phyloP scores from a whole-genome alignment of 2,888 invertebrate genomes.

The Eupithecia pulchellata region DNA sequence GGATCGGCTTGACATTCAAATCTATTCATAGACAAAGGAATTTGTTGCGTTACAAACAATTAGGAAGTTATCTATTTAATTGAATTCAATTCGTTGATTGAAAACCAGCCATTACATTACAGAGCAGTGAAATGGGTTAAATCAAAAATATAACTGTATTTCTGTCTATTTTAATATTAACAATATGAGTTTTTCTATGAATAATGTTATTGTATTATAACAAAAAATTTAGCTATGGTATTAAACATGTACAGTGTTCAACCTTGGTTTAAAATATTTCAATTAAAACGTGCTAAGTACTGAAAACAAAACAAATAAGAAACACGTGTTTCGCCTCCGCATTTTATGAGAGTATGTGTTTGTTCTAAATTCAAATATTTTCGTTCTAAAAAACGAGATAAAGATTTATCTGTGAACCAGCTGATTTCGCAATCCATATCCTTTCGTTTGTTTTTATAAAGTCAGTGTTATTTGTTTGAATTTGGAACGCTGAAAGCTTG shows the following conservation, averaged over 20 bases:
- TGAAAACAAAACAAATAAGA: constrained; percentile 20
- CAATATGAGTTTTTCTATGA: too few relatives aligned
- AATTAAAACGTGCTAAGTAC: background rate
- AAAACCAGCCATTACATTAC: too few relatives aligned
- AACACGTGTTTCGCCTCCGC: constrained; percentile 31
- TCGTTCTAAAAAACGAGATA: constrained; percentile 16
- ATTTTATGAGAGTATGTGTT: constrained; percentile 19
- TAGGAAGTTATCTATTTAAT: too few relatives aligned
- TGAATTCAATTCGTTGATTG: too few relatives aligned
- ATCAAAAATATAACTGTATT: too few relatives aligned
- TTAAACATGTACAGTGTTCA: background rate
- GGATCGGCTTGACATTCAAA: background rate
- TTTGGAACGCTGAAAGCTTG: background rate
- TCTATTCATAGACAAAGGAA: background rate
- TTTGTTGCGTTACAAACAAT: too few relatives aligned
- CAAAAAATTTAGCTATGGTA: too few relatives aligned
- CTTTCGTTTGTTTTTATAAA: constrained; percentile 31
- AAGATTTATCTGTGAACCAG: constrained; percentile 23
- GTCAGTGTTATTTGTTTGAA: constrained; percentile 5
- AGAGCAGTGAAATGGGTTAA: too few relatives aligned
- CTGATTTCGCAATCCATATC: constrained; percentile 39
- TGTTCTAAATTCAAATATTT: constrained; percentile 25
- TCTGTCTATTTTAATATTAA: too few relatives aligned
- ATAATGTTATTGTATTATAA: too few relatives aligned
- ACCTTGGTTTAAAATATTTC: background rate